Conservation (phyloP, 2,888 invertebrate genomes). For the Tortricodes alternella region DNA sequence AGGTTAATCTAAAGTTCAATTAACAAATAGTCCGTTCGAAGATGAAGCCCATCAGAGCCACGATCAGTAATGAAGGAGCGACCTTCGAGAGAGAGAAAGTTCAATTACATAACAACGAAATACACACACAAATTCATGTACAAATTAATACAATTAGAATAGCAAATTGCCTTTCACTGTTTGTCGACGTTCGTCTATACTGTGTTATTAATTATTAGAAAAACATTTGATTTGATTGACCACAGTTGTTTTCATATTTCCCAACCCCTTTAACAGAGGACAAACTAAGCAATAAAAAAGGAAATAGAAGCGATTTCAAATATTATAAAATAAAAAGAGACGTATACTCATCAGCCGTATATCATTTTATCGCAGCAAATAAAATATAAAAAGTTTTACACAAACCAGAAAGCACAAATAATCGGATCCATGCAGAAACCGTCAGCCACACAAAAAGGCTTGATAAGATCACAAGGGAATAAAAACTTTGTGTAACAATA, state of each 20-base stretch:
- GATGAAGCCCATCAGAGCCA: too few species aligned
- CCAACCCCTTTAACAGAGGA: background rate
- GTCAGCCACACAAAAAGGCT: constrained; percentile 13
- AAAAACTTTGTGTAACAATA: constrained; percentile 38
- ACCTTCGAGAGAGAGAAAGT: too few species aligned
- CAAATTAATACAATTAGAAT: constrained; percentile 7
- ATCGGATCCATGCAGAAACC: constrained; percentile 24
- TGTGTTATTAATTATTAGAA: constrained; percentile 1
- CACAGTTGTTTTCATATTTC: background rate
- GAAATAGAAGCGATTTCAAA: background rate
- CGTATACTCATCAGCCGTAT: background rate
- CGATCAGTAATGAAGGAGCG: too few species aligned
- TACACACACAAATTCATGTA: constrained; percentile 13
- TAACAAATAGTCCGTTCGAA: too few species aligned
- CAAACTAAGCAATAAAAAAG: background rate
- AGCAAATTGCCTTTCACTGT: constrained; percentile 10
- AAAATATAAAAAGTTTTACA: constrained; percentile 5
- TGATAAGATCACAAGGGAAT: constrained; percentile 35
- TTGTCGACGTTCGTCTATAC: constrained; percentile 1
- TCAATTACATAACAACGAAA: constrained; percentile 4
- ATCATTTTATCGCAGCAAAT: background rate
- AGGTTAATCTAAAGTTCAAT: too few species aligned
- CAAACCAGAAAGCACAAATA: constrained; percentile 12
- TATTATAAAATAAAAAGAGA: background rate
- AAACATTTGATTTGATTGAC: background rate